A percentile compares a stretch with the other conserved stretches of the same genome.
These are phyloP conservation scores for Lasioglossum malachurum DNA, from an alignment of 2,888 invertebrate genomes.

Conservation along the genomic window DNA sequence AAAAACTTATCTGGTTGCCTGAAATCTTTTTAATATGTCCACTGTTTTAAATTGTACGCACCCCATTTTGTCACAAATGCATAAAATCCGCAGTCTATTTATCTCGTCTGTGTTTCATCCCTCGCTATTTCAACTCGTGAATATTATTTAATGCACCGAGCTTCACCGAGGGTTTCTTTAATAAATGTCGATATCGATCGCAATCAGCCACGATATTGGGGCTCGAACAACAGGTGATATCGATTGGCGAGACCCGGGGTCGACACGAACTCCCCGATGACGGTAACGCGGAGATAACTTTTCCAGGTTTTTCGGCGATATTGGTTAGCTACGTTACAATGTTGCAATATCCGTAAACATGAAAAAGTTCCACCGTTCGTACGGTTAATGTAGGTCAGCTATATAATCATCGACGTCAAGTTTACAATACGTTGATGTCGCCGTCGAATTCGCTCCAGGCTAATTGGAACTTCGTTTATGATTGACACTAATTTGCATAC, in stretches of 20 bases:
- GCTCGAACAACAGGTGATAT: slow-evolving; percentile 7
- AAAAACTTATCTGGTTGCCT: no score
- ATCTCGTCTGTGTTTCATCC: neutral
- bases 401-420: neutral
- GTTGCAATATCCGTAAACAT: neutral
- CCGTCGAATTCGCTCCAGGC: neutral
- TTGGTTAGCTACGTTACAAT: neutral
- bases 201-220: neutral
- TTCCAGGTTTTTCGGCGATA: neutral
- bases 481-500: neutral
- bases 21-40: no score
- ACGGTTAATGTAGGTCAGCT: neutral
- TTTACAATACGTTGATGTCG: neutral
- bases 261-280: neutral
- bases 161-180: neutral
- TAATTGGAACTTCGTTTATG: neutral
- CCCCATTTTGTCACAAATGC: no score
- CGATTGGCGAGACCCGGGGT: neutral
- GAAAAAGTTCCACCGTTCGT: neutral
- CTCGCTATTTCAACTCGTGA: neutral
- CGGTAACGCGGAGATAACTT: neutral
- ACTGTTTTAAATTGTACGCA: no score
- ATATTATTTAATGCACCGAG: neutral
- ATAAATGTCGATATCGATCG: neutral
- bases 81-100: no score